Evolutionary conservation across 2,888 invertebrate genomes (phyloP).

Genomic region (Mesorhabditis spiculigera): DNA sequence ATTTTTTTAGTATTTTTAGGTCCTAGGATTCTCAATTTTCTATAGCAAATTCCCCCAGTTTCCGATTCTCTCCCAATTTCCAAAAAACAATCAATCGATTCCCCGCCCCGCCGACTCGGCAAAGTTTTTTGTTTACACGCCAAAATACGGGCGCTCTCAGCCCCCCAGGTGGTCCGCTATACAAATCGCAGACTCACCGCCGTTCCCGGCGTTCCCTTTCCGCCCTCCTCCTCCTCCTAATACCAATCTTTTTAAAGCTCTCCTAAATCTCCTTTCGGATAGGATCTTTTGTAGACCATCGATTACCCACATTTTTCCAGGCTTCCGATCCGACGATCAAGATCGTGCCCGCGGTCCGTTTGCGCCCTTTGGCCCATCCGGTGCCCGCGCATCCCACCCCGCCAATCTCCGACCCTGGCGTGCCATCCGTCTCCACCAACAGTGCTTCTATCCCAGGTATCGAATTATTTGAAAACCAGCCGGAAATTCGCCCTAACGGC

Average conservation of each 20-base stretch:
- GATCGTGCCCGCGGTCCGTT: conserved; percentile 33
- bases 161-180: conserved; percentile 9
- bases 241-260: conserved; percentile 7
- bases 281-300: too few species aligned
- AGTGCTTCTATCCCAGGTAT: background rate
- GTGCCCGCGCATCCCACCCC: conserved; percentile 5
- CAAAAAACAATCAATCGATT: background rate
- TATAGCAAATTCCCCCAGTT: background rate
- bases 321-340: conserved; percentile 41
- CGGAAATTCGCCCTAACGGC: background rate
- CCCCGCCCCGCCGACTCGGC: background rate
- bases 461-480: conserved; percentile 8
- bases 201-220: conserved; percentile 7
- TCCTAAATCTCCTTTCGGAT: background rate
- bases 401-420: background rate
- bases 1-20: too few species aligned
- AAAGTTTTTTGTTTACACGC: background rate
- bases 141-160: conserved; percentile 10
- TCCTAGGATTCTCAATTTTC: too few species aligned
- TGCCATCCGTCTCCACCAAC: background rate
- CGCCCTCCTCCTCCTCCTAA: conserved; percentile 5
- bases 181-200: background rate
- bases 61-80: background rate
- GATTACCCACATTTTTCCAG: conserved; percentile 20
- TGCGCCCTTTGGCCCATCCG: conserved; percentile 11